These are phyloP conservation scores for Microchirus variegatus DNA, from an alignment of 2,797 vertebrate genomes.

Conservation along the genomic window DNA sequence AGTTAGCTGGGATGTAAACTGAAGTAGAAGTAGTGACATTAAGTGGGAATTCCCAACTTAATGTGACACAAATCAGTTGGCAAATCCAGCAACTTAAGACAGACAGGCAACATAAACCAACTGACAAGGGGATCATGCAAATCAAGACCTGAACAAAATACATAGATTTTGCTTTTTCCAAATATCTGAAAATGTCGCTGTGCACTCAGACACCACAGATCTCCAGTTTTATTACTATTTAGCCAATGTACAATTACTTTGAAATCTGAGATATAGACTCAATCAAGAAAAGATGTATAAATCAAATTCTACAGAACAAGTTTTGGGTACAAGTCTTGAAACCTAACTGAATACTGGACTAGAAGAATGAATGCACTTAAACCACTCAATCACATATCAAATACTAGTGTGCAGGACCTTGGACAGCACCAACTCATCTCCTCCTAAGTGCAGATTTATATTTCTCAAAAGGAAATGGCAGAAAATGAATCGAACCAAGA, in stretches of 20 bases:
- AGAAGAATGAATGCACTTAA: neutral
- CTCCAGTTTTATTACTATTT: neutral
- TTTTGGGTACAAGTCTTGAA: too few species aligned
- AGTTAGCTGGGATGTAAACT: conserved; percentile 10
- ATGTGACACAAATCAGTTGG: conserved; percentile 2
- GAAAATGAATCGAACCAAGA: too few species aligned
- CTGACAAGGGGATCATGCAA: conserved; percentile 24
- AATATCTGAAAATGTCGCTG: neutral
- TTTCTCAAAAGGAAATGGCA: too few species aligned
- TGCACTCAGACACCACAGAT: neutral
- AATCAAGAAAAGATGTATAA: too few species aligned
- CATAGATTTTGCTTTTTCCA: too few species aligned
- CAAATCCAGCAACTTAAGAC: conserved; percentile 59
- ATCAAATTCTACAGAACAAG: too few species aligned
- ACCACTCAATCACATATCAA: too few species aligned
- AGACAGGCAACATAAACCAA: conserved; percentile 48
- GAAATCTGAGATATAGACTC: too few species aligned
- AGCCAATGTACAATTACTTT: neutral
- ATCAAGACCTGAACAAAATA: conserved; percentile 5
- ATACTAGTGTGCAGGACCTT: too few species aligned
- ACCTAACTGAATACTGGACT: too few species aligned
- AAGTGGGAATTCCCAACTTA: conserved; percentile 3
- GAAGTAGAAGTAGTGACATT: conserved; percentile 16
- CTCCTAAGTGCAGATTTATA: too few species aligned
- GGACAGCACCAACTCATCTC: too few species aligned